phyloP scores from a whole-genome alignment of 2,888 invertebrate genomes.

The Troides aeacus region DNA sequence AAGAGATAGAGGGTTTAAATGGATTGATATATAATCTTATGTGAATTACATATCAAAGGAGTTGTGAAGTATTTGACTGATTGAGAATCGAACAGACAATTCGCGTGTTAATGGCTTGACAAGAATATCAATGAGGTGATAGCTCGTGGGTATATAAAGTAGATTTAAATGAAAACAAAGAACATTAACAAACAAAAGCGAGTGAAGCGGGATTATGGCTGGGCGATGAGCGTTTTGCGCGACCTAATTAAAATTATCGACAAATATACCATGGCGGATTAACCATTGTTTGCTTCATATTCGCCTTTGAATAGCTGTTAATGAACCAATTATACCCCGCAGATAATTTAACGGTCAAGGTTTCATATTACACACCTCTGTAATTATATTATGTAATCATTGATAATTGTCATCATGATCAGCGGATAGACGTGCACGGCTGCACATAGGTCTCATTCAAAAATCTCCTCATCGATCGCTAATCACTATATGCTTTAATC shows the following conservation, averaged over 20 bases:
- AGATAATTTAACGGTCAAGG: constrained; percentile 9
- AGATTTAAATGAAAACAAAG: not conserved
- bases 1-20: too few relatives aligned
- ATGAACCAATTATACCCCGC: constrained; percentile 26
- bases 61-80: too few relatives aligned
- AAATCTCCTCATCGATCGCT: not conserved
- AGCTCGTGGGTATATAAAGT: not conserved
- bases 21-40: too few relatives aligned
- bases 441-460: not conserved
- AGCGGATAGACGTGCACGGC: not conserved
- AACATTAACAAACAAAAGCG: constrained; percentile 17
- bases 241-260: constrained; percentile 27
- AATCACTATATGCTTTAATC: too few relatives aligned
- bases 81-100: too few relatives aligned
- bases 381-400: constrained; percentile 7
- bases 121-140: too few relatives aligned
- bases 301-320: constrained; percentile 24
- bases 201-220: constrained; percentile 13
- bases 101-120: too few relatives aligned
- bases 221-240: constrained; percentile 19
- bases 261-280: constrained; percentile 23
- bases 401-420: not conserved
- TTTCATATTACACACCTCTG: not conserved
- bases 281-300: constrained; percentile 27
- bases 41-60: too few relatives aligned